phyloP scores from a whole-genome alignment of 2,888 invertebrate genomes.

The Drosophila prolongata region DNA sequence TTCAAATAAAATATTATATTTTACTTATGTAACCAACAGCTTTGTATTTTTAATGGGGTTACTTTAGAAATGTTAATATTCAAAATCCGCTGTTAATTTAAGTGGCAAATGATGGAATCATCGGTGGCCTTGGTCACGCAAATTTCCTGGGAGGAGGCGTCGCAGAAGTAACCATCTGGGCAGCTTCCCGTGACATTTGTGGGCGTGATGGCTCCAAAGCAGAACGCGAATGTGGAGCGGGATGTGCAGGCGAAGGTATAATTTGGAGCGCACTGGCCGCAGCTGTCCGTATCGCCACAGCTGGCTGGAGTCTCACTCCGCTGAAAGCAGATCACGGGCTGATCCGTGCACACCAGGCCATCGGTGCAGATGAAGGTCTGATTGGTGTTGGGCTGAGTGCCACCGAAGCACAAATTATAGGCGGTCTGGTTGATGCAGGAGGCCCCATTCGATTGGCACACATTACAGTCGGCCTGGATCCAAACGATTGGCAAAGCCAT shows the following conservation, averaged over 20 bases:
- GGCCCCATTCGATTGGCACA: constrained; percentile 76
- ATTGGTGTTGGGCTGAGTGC: constrained; percentile 48
- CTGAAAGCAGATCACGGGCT: constrained; percentile 80
- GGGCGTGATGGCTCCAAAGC: constrained; percentile 76
- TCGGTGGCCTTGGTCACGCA: constrained; percentile 61
- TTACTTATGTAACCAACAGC: too few species aligned
- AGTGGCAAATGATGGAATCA: constrained; percentile 59
- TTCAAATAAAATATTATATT: too few species aligned
- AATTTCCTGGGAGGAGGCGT: constrained; percentile 67
- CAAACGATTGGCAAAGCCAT: constrained; percentile 4
- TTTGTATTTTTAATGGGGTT: too few species aligned
- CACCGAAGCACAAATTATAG: constrained; percentile 77
- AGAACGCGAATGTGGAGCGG: constrained; percentile 77
- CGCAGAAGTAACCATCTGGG: constrained; percentile 73
- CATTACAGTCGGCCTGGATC: constrained; percentile 59
- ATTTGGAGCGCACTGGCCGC: constrained; percentile 72
- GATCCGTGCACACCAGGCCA: constrained; percentile 79
- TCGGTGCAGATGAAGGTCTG: constrained; percentile 75
- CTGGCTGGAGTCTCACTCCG: constrained; percentile 73
- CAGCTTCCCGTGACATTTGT: constrained; percentile 71
- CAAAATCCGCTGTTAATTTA: constrained; percentile 6
- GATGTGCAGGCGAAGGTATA: constrained; percentile 81
- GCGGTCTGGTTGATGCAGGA: constrained; percentile 80
- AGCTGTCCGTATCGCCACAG: constrained; percentile 79
- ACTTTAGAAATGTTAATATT: too few species aligned